Base-by-base conservation (phyloP, 2,888 invertebrate genomes). In the Acanthoscelides obtectus region DNA sequence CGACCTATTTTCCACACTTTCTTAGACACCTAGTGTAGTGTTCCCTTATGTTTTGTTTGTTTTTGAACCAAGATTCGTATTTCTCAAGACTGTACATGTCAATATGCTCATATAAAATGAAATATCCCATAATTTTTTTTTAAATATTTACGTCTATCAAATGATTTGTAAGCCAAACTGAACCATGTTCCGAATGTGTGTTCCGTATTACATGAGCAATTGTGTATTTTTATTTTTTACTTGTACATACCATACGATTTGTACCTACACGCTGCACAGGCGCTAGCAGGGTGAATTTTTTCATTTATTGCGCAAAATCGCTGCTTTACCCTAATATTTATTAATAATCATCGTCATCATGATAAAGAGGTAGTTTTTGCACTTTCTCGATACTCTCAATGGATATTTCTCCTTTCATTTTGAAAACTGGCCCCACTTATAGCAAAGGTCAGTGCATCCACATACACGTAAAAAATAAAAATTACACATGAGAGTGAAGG, bases 141-240 rank as follows among this genome's bases (percentile, higher is more conserved):
- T n/a, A n/a, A n/a, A n/a, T n/a, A n/a, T n/a, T n/a, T n/a, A 12
- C 12, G 8, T 45, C 45, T 45, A 25, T 6, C 45, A 45, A 45
- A 45, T 45, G 17, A 45, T 45, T 45, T 45, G 45, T 4, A 45
- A 45, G 3, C 45, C 45, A 45, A 45, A 45, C 45, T 17, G 45
- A n/a, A n/a, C 12, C 45, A 45, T 45, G 5, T 45, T 45, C 45
- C 45, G 45, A 45, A 45, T 45, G 45, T 45, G 45, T 45, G 45
- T 45, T 45, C 45, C 45, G 45, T 6, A 45, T 12, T 45, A 45
- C 45, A 45, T 45, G 12, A 45, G 12, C 45, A 45, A 70, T n/a
- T n/a, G 74, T 74, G 75, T 75, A 75, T 72, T 74, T 74, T 75
- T 74, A 74, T 76, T 74, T 76, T 76, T 76, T 73, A 74, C 72